A percentile compares a stretch with the other conserved stretches of the same genome.
These are phyloP conservation scores for Ictidomys tridecemlineatus DNA, from an alignment of 2,113 vertebrate species.

Conservation along the genomic window DNA sequence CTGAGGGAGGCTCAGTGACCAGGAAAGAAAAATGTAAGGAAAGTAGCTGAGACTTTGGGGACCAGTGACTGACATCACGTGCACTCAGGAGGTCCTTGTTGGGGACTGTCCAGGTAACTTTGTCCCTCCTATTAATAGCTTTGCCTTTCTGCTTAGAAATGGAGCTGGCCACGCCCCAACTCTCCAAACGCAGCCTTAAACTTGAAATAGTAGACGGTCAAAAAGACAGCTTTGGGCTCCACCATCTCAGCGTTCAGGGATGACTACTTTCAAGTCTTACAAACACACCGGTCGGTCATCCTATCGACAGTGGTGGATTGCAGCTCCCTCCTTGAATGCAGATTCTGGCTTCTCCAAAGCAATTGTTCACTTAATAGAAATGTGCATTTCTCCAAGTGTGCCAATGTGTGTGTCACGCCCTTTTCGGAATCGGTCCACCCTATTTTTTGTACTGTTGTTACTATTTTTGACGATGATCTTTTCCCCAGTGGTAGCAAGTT, in stretches of 20 bases:
- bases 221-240: slow-evolving; percentile 16
- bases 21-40: not conserved
- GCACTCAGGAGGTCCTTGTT: not conserved
- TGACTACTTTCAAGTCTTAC: slow-evolving; percentile 33
- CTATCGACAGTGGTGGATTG: not conserved
- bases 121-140: not conserved
- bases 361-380: not conserved
- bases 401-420: rapidly evolving
- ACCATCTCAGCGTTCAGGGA: slow-evolving; percentile 27
- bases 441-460: not conserved
- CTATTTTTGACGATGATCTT: too few relatives aligned
- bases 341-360: not conserved
- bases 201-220: not conserved
- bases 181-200: not conserved
- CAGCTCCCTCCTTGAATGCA: not conserved
- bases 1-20: not conserved
- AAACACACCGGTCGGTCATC: not conserved
- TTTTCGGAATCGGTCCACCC: not conserved
- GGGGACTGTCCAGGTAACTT: not conserved
- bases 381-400: not conserved
- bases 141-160: not conserved
- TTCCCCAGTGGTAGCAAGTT: too few relatives aligned
- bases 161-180: not conserved
- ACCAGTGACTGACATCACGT: rapidly evolving
- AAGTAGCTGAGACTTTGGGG: not conserved